phyloP scores from a whole-genome alignment of 2,113 vertebrate genomes.

The Petrocephalus zakoni region DNA sequence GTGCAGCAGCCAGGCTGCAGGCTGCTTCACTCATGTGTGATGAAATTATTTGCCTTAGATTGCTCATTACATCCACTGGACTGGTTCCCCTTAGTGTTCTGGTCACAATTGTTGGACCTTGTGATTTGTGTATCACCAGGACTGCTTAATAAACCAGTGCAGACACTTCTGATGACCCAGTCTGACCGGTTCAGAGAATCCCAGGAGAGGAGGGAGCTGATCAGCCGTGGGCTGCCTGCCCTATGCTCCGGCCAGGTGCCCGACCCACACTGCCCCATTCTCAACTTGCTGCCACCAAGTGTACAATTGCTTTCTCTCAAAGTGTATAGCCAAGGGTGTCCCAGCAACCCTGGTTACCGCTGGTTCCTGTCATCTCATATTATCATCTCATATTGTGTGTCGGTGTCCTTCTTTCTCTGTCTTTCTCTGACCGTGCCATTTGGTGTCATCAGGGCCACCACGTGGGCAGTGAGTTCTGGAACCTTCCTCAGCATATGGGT shows the following conservation, averaged over 20 bases:
- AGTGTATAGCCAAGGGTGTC: not conserved
- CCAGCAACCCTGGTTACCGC: not conserved
- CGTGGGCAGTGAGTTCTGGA: constrained; percentile 79
- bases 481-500: constrained; percentile 64
- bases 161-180: constrained; percentile 72
- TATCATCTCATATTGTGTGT: not conserved
- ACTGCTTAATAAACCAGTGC: constrained; percentile 65
- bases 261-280: not conserved
- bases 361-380: too few species aligned
- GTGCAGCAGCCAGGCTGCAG: not conserved
- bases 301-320: not conserved
- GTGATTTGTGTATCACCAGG: constrained; percentile 45
- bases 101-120: not conserved
- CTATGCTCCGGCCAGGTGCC: constrained; percentile 67
- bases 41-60: not conserved
- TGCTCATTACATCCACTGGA: not conserved
- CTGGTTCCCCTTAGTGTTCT: not conserved
- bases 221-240: constrained; percentile 61
- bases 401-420: not conserved
- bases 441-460: constrained; percentile 54
- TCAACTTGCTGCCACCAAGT: not conserved
- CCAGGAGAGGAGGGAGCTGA: constrained; percentile 69
- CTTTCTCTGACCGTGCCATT: not conserved
- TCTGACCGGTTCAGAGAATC: constrained; percentile 64
- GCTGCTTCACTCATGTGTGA: not conserved